Percentiles rank a stretch among this genome's conserved stretches.
Evolutionary conservation across 2,888 invertebrate species (phyloP).

Genomic region (Ophion slaviceki): DNA sequence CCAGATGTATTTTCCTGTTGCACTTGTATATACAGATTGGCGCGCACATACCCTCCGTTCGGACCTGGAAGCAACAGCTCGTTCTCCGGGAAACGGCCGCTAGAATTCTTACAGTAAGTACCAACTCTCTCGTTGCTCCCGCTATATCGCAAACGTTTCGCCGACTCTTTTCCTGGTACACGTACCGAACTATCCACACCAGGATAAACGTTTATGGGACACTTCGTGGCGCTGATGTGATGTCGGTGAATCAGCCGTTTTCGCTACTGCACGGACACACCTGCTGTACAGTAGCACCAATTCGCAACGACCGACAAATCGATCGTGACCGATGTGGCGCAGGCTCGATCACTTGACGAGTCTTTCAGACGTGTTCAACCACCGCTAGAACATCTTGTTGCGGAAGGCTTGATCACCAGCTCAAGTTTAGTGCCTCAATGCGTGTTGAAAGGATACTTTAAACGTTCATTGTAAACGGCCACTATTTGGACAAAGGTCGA

Average conservation of each 20-base stretch:
- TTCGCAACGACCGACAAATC: constrained; percentile 51
- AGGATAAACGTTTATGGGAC: constrained; percentile 51
- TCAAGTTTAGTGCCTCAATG: constrained; percentile 7
- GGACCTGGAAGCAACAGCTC: constrained; percentile 53
- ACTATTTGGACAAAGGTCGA: not conserved
- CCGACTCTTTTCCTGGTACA: constrained; percentile 65
- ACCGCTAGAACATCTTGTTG: not conserved
- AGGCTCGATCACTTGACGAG: constrained; percentile 7
- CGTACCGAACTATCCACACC: constrained; percentile 53
- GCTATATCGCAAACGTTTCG: constrained; percentile 53
- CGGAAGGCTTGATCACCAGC: constrained; percentile 12
- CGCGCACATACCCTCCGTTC: constrained; percentile 14
- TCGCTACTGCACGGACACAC: constrained; percentile 31
- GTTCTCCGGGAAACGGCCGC: constrained; percentile 59
- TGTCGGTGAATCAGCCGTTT: constrained; percentile 31
- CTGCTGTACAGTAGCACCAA: not conserved
- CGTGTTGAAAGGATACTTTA: not conserved
- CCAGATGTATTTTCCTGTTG: constrained; percentile 58
- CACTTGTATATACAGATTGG: constrained; percentile 33
- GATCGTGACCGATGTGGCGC: constrained; percentile 37
- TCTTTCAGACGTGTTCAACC: constrained; percentile 12
- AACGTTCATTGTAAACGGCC: not conserved
- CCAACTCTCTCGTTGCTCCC: constrained; percentile 35
- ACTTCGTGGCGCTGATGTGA: constrained; percentile 15
- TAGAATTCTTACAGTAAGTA: constrained; percentile 62